These are phyloP conservation scores for Nerophis lumbriciformis DNA, from an alignment of 2,113 vertebrate genomes.

Conservation along the genomic window DNA sequence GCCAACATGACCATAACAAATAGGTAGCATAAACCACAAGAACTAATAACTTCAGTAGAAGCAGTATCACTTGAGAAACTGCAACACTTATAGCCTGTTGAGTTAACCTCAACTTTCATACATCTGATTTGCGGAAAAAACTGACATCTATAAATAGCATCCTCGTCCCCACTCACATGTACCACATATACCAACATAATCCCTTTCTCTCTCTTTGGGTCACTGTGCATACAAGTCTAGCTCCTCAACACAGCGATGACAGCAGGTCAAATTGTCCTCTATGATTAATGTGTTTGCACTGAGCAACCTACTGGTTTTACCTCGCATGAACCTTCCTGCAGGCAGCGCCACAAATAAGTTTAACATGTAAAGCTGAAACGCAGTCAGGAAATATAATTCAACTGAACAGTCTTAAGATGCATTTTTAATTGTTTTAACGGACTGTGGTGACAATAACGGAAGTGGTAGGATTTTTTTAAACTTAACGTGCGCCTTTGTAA, in stretches of 20 bases:
- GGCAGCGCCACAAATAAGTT: neutral
- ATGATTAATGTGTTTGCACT: constrained; percentile 41
- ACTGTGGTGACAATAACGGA: too few relatives aligned
- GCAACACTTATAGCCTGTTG: neutral
- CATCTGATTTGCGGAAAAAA: neutral
- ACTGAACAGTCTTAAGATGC: too few relatives aligned
- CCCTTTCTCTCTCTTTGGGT: constrained; percentile 37
- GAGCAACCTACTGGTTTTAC: constrained; percentile 24
- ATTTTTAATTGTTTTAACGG: too few relatives aligned
- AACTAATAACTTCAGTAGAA: neutral
- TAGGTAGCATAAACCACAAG: neutral
- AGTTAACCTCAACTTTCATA: constrained; percentile 5
- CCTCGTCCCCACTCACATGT: constrained; percentile 3
- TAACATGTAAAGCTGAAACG: neutral
- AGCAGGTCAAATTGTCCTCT: constrained; percentile 48
- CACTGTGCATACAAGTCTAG: constrained; percentile 36
- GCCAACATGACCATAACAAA: neutral
- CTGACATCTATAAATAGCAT: neutral
- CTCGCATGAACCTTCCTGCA: constrained; percentile 30
- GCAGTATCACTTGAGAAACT: neutral
- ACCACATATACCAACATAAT: constrained; percentile 33
- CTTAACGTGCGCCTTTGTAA: too few relatives aligned
- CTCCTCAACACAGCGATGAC: constrained; percentile 53
- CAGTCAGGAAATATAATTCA: too few relatives aligned
- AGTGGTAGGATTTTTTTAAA: too few relatives aligned